phyloP scores from a whole-genome alignment of 2,888 invertebrate species.

The Eupithecia subfuscata region DNA sequence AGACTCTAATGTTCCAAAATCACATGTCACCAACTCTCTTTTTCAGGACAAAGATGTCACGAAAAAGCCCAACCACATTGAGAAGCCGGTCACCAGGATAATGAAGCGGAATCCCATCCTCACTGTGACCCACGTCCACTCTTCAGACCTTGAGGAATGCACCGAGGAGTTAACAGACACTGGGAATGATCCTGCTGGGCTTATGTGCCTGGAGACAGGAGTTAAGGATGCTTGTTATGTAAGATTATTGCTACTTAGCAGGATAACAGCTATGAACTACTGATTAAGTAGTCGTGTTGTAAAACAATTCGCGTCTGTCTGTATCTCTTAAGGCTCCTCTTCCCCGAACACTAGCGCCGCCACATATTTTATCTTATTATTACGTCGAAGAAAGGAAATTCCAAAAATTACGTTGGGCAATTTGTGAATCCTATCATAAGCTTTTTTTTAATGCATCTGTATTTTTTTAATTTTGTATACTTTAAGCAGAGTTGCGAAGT shows the following conservation, averaged over 20 bases:
- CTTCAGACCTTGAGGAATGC: constrained; percentile 57
- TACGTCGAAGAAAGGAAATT: no score
- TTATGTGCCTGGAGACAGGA: constrained; percentile 67
- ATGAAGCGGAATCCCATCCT: constrained; percentile 58
- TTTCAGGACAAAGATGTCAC: constrained; percentile 26
- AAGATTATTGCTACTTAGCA: constrained; percentile 35
- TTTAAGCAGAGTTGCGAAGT: no score
- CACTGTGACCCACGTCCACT: constrained; percentile 65
- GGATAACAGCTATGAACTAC: no score
- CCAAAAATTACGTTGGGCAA: no score
- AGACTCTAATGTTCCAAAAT: background rate
- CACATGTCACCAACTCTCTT: background rate
- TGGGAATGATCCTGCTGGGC: constrained; percentile 40
- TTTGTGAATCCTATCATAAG: no score
- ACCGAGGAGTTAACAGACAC: constrained; percentile 51
- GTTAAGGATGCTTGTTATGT: constrained; percentile 64
- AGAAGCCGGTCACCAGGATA: background rate
- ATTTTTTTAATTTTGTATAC: no score
- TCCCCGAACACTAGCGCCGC: no score
- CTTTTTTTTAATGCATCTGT: no score
- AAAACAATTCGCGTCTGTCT: no score
- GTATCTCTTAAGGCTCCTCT: no score
- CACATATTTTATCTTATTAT: no score
- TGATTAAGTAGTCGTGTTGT: no score
- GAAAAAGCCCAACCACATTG: constrained; percentile 50